Evolutionary conservation across 1,140 invertebrate genomes (phyloP), one percentile per base, ranked within the genome.

Genomic region (Drosophila tani): DNA sequence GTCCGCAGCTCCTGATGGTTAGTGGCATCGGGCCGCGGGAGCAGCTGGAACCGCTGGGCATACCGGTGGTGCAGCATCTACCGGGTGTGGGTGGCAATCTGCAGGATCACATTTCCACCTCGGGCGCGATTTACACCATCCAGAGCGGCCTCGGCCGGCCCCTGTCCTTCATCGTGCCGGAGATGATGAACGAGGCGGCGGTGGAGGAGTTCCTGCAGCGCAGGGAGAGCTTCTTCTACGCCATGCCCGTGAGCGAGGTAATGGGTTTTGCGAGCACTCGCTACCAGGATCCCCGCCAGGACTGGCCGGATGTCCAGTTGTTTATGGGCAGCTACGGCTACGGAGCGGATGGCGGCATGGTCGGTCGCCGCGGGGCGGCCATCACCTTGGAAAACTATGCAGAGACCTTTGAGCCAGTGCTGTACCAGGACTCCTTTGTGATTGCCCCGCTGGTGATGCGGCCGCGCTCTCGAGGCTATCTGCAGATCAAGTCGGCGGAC

Each of bases 61-160:
- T 97, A 19, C 70, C 88, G 7, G 74, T 94, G 8, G 49, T 94
- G 2, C 91, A 93, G 12, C 65, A 94, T 87, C 91, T 95, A 38
- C 95, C 96, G 0, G 96, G 96, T 0, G 97, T 98, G 1, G 97
- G 97, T 0, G 88, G 94, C 64, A 98, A 98, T 93, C 93, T 98
- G 6, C 96, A 96, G 91, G 96, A 97, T 92, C 96, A 97, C 81
- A 94, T 96, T 0, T 95, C 96, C 1, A 95, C 96, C 69, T 94
- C 94, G 17, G 94, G 94, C 0, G 93, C 95, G 69, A 94, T 93
- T 0, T 96, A 95, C 75, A 83, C 95, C 2, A 93, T 95, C 45
- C 82, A 93, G 15, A 93, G 95, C 55, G 91, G 91, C 19, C 79
- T 87, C 14, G 85, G 93, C 17, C 84, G 93, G 5, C 92, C 93